Percentiles rank a stretch among this genome's conserved stretches.
phyloP scores from a whole-genome alignment of 2,797 vertebrate species.

The Apodemus agrarius region DNA sequence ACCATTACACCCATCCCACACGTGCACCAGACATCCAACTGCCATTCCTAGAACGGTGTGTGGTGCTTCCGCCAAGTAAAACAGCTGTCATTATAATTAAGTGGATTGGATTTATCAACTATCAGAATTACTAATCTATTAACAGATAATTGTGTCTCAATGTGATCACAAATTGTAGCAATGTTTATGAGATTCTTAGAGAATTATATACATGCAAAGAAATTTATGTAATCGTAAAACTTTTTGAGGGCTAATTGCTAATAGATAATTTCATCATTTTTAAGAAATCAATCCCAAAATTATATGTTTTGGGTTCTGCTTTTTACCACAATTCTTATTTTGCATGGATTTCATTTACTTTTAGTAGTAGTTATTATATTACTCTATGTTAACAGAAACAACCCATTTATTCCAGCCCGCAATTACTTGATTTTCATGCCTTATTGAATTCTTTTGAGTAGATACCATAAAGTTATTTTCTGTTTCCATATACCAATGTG shows the following conservation, averaged over 20 bases:
- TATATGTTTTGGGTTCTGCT: conserved; percentile 25
- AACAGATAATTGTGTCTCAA: conserved; percentile 47
- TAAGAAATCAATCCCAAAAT: conserved; percentile 52
- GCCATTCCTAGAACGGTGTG: conserved; percentile 1
- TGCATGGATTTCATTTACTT: conserved; percentile 48
- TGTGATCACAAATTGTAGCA: conserved; percentile 47
- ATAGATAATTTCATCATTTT: conserved; percentile 55
- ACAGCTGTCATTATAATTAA: conserved; percentile 25
- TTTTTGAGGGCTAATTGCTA: conserved; percentile 40
- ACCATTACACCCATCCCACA: not conserved
- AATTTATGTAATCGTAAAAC: conserved; percentile 44
- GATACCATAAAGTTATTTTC: conserved; percentile 56
- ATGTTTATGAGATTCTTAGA: conserved; percentile 66
- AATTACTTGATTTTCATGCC: conserved; percentile 64
- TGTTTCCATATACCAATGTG: conserved; percentile 62
- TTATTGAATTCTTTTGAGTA: conserved; percentile 58
- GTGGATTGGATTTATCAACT: conserved; percentile 34
- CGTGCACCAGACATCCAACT: not conserved
- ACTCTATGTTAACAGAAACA: conserved; percentile 31
- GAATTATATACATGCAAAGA: conserved; percentile 46
- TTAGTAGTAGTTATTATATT: conserved; percentile 49
- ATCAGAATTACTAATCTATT: conserved; percentile 36
- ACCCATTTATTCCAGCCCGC: conserved; percentile 45
- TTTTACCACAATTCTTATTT: conserved; percentile 51
- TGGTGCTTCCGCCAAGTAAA: conserved; percentile 54